Base-by-base conservation (phyloP, 2,113 vertebrate species). In the Numenius arquata region DNA sequence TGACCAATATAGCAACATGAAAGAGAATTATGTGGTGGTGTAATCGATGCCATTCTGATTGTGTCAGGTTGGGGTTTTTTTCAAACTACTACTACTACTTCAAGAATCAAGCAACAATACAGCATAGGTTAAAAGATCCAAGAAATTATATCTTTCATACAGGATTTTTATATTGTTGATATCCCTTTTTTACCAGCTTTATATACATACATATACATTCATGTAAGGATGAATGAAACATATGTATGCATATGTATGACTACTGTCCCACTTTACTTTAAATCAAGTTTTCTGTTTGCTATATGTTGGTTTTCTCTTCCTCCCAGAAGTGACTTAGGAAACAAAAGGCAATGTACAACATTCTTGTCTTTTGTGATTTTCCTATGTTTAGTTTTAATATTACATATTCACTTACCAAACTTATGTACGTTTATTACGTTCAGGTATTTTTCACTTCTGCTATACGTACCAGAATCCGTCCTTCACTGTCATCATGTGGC, bases 31-130 rank as follows among this genome's bases (percentile, higher is more conserved):
- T 43, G n/a, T 45, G 70, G 36, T 11, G n/a, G 50, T 52, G 40
- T 13, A 40, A 91, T 48, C 16, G 50, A 81, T 41, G 80, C 8
- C 58, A 32, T 62, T 89, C 43, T 90, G 73, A 89, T 80, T 83
- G 70, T 92, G 97, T 96, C 62, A 45, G 8, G 27, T 32, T 52
- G 48, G 15, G 6, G 2, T 1, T 20, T 17, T 45, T 56, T 48
- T 65, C 61, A 50, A 70, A 70, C 4, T 81, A n/a, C 53, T 90
- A n/a, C 53, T 90, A 73, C 40, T 79, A 6, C 47, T 95, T 93
- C 85, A 62, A 95, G 77, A 79, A 91, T 77, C 62, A 94, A 94
- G 81, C 32, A 97, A 73, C n/a, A 72, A 76, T 53, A 89, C 22
- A 91, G 65, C 52, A 92, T 48, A 80, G 27, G 72, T 87, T 84